A percentile compares a stretch with the other conserved stretches of the same genome.
phyloP scores from a whole-genome alignment of 2,888 invertebrate genomes.

The Mechanitis messenoides region DNA sequence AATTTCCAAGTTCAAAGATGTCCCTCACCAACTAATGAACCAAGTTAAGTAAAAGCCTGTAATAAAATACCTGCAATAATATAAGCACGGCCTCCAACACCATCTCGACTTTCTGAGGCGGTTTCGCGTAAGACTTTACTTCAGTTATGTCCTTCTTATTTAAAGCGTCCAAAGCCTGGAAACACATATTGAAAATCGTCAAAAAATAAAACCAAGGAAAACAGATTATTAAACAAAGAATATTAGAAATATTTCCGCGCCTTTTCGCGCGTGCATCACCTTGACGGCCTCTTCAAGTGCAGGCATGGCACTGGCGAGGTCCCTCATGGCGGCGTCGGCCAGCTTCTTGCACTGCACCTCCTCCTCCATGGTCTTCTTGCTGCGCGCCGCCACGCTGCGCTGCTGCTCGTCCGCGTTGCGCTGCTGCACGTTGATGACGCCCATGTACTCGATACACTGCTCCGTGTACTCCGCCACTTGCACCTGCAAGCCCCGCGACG shows the following conservation, averaged over 20 bases:
- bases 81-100: conserved; percentile 94
- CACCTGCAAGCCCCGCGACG: conserved; percentile 44
- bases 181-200: neutral
- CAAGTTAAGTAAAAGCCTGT: too few relatives aligned
- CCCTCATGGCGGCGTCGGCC: conserved; percentile 88
- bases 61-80: conserved; percentile 72
- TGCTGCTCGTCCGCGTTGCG: conserved; percentile 89
- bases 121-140: conserved; percentile 92
- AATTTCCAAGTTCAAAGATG: too few relatives aligned
- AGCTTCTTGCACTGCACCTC: conserved; percentile 88
- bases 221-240: neutral
- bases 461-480: conserved; percentile 86
- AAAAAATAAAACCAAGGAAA: neutral
- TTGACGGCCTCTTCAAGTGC: conserved; percentile 88
- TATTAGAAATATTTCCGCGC: too few relatives aligned
- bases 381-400: conserved; percentile 82
- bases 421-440: conserved; percentile 87
- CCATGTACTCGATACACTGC: conserved; percentile 91
- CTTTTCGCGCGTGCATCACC: conserved; percentile 34
- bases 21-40: too few relatives aligned
- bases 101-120: conserved; percentile 91
- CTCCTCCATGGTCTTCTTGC: conserved; percentile 85
- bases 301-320: conserved; percentile 90
- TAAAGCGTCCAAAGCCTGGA: conserved; percentile 83
- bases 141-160: conserved; percentile 93